Evolutionary conservation across 1,140 invertebrate genomes (phyloP).

Genomic region (Asbolus verrucosus): DNA sequence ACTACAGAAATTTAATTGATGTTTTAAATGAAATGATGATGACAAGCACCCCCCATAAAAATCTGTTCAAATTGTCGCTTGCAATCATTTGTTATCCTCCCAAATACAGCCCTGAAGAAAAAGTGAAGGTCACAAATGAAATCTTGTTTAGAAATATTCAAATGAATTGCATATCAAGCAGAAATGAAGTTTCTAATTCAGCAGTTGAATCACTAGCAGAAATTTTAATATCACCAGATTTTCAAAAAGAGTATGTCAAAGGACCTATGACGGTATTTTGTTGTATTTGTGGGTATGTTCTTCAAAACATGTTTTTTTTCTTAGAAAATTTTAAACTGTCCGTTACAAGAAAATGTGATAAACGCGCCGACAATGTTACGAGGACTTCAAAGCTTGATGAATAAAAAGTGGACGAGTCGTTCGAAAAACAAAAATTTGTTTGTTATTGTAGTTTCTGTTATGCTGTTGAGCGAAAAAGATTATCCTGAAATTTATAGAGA

Average conservation of each 20-base stretch:
- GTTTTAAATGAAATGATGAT: constrained; percentile 25
- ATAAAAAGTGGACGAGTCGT: constrained; percentile 9
- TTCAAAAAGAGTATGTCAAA: constrained; percentile 15
- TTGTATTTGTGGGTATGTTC: neutral
- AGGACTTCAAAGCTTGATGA: constrained; percentile 17
- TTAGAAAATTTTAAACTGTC: constrained; percentile 15
- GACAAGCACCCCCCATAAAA: neutral
- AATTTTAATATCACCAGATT: constrained; percentile 34
- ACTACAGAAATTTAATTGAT: constrained; percentile 15
- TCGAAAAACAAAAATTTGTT: constrained; percentile 31
- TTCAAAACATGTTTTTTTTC: neutral
- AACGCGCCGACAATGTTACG: neutral
- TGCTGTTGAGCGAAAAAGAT: constrained; percentile 19
- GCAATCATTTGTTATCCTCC: constrained; percentile 11
- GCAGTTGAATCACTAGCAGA: constrained; percentile 13
- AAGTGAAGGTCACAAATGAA: constrained; percentile 39
- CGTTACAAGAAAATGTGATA: neutral
- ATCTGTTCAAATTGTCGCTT: constrained; percentile 19
- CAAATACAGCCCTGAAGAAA: neutral
- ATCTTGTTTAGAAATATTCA: constrained; percentile 26
- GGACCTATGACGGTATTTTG: constrained; percentile 5
- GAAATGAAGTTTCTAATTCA: neutral
- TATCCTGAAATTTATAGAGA: constrained; percentile 22
- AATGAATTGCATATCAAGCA: constrained; percentile 27
- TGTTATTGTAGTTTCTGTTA: constrained; percentile 9